These are phyloP conservation scores for Genyomyrus donnyi DNA, from an alignment of 2,113 vertebrate species.

Conservation along the genomic window DNA sequence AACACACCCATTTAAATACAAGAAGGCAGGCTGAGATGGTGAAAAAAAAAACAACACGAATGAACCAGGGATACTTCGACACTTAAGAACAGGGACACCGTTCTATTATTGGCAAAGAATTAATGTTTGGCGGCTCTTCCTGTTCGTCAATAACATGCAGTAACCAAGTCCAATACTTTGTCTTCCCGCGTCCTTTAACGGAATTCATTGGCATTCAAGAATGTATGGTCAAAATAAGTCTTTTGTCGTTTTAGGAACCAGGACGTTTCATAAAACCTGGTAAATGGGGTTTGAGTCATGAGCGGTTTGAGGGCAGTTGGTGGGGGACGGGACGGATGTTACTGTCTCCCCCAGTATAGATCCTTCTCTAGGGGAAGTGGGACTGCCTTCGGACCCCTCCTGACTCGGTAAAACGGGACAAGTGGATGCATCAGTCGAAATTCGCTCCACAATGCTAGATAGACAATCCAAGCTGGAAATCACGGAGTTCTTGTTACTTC, in stretches of 20 bases:
- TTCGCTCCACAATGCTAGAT: slow-evolving; percentile 95
- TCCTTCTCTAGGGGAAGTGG: slow-evolving; percentile 58
- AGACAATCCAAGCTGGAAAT: slow-evolving; percentile 93
- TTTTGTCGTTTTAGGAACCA: slow-evolving; percentile 1
- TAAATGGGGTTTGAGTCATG: slow-evolving; percentile 77
- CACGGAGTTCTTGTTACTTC: slow-evolving; percentile 68
- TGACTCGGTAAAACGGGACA: slow-evolving; percentile 59
- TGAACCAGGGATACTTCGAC: neutral
- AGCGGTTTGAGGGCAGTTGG: slow-evolving; percentile 51
- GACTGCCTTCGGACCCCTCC: slow-evolving; percentile 53
- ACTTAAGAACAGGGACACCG: slow-evolving; percentile 7
- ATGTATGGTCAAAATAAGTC: neutral
- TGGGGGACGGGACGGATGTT: slow-evolving; percentile 52
- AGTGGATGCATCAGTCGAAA: slow-evolving; percentile 78
- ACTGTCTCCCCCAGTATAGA: slow-evolving; percentile 44
- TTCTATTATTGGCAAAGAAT: slow-evolving; percentile 12
- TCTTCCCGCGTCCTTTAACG: neutral
- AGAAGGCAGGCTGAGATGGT: neutral
- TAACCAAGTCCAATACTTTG: neutral
- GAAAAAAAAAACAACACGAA: neutral
- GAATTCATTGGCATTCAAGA: slow-evolving; percentile 20
- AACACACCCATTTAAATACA: neutral
- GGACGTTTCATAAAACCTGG: slow-evolving; percentile 74
- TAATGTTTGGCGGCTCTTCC: neutral
- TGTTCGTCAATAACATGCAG: neutral